phyloP scores from a whole-genome alignment of 2,113 vertebrate species.

The Dipodomys spectabilis region DNA sequence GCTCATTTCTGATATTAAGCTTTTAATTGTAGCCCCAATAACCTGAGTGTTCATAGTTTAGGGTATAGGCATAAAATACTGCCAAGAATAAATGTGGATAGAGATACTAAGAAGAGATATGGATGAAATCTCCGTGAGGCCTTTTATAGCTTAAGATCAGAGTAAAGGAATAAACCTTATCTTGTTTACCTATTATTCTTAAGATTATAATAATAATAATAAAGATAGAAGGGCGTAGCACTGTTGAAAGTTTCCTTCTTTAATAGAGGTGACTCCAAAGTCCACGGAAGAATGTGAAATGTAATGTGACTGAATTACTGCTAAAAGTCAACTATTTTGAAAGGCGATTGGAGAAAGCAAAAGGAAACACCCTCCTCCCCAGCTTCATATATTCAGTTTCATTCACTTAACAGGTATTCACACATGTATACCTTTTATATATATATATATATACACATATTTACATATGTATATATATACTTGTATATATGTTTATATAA shows the following conservation, averaged over 20 bases:
- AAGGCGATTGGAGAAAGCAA: neutral
- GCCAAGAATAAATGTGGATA: conserved; percentile 60
- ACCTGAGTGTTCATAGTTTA: conserved; percentile 57
- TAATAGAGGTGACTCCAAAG: conserved; percentile 61
- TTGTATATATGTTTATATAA: too few relatives aligned
- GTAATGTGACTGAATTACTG: neutral
- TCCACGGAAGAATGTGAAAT: conserved; percentile 37
- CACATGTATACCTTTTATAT: neutral
- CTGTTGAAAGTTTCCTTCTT: conserved; percentile 24
- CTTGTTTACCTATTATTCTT: conserved; percentile 43
- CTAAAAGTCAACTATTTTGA: neutral
- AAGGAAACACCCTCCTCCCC: neutral
- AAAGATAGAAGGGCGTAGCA: neutral
- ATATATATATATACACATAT: too few relatives aligned
- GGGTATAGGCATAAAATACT: conserved; percentile 36
- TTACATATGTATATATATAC: neutral
- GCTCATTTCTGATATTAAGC: neutral
- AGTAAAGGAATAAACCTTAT: neutral
- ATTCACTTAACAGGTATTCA: conserved; percentile 29
- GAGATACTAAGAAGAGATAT: conserved; percentile 36
- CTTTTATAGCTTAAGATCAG: conserved; percentile 33
- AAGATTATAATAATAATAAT: conserved; percentile 62
- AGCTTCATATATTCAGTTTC: neutral
- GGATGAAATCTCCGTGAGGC: conserved; percentile 21
- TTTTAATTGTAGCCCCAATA: conserved; percentile 9